Conservation (phyloP, 2,113 vertebrate genomes). For the Chrysemys picta region DNA sequence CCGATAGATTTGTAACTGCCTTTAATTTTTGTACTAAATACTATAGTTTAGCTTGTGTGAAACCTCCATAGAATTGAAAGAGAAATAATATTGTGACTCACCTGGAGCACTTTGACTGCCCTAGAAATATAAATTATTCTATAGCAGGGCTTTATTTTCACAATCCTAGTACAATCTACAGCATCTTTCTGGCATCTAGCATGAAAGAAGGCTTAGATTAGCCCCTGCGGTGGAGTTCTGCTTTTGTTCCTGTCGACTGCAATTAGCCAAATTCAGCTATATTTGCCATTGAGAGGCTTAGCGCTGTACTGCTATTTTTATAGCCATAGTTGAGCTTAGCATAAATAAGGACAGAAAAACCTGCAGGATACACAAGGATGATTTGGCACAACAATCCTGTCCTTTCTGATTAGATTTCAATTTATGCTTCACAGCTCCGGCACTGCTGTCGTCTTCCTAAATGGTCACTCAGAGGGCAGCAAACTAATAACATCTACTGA, state of each 20-base stretch:
- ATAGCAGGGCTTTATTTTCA: neutral
- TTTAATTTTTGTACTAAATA: neutral
- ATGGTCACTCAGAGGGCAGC: neutral
- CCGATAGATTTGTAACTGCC: neutral
- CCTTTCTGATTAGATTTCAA: neutral
- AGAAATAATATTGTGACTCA: neutral
- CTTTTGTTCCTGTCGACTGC: neutral
- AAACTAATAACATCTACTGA: neutral
- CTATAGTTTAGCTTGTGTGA: neutral
- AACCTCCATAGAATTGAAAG: neutral
- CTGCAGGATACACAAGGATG: slow-evolving; percentile 36
- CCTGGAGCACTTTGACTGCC: rapidly evolving
- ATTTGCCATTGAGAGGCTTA: neutral
- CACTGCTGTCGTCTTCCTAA: neutral
- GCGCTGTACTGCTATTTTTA: neutral
- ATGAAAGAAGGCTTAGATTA: neutral
- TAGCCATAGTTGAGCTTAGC: neutral
- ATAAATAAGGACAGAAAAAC: neutral
- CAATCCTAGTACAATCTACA: neutral
- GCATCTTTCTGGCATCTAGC: neutral
- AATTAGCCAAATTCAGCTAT: neutral
- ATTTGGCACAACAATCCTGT: neutral
- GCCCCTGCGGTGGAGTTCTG: neutral
- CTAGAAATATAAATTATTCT: neutral
- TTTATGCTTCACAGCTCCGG: neutral